A percentile compares a stretch with the other conserved stretches of the same genome.
Conservation (phyloP, 2,888 invertebrate species). For the Alentia gelatinosa region DNA sequence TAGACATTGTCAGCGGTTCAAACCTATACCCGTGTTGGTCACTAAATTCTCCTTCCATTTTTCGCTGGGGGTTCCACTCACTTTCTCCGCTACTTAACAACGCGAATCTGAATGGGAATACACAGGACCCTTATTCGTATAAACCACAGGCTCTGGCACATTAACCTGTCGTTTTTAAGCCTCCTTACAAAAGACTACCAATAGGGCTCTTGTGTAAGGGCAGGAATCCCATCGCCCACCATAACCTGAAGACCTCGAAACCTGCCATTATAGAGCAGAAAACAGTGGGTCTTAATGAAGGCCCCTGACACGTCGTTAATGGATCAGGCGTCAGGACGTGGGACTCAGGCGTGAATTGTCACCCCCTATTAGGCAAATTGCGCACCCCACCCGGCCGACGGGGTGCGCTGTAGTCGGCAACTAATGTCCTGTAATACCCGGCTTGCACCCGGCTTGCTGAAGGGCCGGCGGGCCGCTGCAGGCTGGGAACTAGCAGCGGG, state of each 20-base stretch:
- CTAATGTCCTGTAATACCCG: conserved; percentile 51
- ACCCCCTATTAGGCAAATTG: conserved; percentile 39
- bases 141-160: background rate
- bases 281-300: conserved; percentile 16
- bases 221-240: background rate
- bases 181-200: background rate
- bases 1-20: too few species aligned
- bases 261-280: background rate
- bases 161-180: background rate
- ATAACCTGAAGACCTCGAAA: background rate
- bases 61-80: too few species aligned
- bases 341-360: background rate
- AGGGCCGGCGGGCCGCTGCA: background rate
- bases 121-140: too few species aligned
- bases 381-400: background rate
- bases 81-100: too few species aligned
- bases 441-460: background rate
- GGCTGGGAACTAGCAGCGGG: background rate
- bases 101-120: too few species aligned
- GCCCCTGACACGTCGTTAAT: conserved; percentile 24
- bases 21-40: too few species aligned
- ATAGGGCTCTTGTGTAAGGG: background rate
- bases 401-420: background rate
- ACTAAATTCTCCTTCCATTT: too few species aligned
- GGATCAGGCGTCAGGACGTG: background rate